Percentiles rank a stretch among this genome's conserved stretches.
phyloP scores from a whole-genome alignment of 64 coral and sea anemone species.

The Pocillopora damicornis region DNA sequence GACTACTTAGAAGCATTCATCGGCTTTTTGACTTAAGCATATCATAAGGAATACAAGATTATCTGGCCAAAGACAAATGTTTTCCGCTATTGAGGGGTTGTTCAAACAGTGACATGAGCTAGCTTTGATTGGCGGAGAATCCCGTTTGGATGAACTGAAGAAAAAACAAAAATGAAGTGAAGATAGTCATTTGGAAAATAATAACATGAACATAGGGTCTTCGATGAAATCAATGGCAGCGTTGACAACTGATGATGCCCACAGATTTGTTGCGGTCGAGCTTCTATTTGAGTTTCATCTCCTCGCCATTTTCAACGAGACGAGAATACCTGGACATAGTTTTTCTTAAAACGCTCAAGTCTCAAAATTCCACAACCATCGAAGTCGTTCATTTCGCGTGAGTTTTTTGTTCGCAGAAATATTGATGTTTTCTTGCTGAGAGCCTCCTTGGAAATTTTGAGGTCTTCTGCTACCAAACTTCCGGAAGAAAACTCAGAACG shows the following conservation, averaged over 20 bases:
- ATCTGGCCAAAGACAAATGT: not conserved
- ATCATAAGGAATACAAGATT: not conserved
- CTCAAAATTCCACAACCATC: no score
- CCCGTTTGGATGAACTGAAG: not conserved
- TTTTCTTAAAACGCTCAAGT: no score
- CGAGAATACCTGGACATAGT: no score
- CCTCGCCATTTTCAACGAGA: no score
- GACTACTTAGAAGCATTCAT: slow-evolving; percentile 5
- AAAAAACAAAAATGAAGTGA: not conserved
- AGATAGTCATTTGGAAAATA: not conserved
- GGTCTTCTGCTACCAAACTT: not conserved
- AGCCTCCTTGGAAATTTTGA: not conserved
- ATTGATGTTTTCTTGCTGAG: not conserved
- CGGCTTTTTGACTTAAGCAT: not conserved
- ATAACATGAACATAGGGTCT: not conserved
- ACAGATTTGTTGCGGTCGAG: no score
- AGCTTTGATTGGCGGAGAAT: not conserved
- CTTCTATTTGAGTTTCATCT: no score
- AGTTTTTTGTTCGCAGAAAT: not conserved
- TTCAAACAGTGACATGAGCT: not conserved
- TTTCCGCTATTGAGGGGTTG: not conserved
- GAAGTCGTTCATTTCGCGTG: not conserved
- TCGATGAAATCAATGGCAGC: not conserved
- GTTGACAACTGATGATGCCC: not conserved
- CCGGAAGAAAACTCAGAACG: not conserved